Conservation (phyloP, 2,113 vertebrate species). For the Ophiodon elongatus region DNA sequence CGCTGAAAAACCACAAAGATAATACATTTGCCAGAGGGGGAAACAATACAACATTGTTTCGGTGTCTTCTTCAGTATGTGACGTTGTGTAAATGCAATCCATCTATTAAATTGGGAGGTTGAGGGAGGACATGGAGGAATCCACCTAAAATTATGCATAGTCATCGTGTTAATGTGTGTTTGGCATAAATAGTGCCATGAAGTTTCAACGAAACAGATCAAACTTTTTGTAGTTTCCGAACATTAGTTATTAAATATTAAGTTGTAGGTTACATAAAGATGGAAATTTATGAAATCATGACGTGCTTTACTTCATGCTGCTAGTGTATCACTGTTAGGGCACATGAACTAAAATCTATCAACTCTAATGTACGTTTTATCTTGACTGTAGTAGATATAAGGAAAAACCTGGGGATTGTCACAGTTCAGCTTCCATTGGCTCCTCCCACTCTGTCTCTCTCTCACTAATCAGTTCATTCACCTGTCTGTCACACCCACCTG, state of each 20-base stretch:
- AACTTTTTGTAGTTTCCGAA: neutral
- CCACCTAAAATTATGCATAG: neutral
- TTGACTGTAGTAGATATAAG: too few relatives aligned
- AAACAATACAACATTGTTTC: conserved; percentile 6
- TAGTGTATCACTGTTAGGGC: neutral
- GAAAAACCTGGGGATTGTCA: too few relatives aligned
- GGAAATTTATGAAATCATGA: neutral
- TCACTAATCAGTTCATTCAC: too few relatives aligned
- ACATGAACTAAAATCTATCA: neutral
- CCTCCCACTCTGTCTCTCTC: too few relatives aligned
- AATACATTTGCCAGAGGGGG: conserved; percentile 12
- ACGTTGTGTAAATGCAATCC: conserved; percentile 11
- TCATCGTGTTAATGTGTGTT: neutral
- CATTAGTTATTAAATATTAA: neutral
- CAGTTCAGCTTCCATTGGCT: too few relatives aligned
- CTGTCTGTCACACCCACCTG: too few relatives aligned
- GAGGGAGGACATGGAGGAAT: neutral
- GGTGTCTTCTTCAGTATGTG: neutral
- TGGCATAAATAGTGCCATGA: neutral
- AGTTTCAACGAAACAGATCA: neutral
- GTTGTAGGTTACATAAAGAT: neutral
- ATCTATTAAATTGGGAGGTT: neutral
- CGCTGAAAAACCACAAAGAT: conserved; percentile 2
- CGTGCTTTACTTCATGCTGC: neutral
- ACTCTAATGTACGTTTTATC: neutral